phyloP scores from a whole-genome alignment of 1,140 invertebrate genomes.

The Bursaphelenchus mucronatus region DNA sequence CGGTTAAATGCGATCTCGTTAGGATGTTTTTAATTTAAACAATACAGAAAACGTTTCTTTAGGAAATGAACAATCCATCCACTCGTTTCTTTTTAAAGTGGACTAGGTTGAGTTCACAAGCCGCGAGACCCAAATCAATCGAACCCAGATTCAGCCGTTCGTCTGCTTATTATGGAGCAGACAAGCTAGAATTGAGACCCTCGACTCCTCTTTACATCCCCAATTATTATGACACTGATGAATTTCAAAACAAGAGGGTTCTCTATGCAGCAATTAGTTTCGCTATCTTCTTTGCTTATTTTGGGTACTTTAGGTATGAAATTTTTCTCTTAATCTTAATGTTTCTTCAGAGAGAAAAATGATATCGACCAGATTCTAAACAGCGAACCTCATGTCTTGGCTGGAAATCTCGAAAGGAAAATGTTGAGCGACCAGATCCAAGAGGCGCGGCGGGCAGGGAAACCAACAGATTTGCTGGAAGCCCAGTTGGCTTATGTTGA shows the following conservation, averaged over 20 bases:
- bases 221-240: slow-evolving; percentile 44
- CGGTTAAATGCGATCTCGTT: not conserved
- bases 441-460: slow-evolving; percentile 31
- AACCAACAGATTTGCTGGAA: slow-evolving; percentile 43
- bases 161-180: slow-evolving; percentile 36
- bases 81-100: not conserved
- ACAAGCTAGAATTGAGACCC: not conserved
- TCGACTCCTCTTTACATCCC: slow-evolving; percentile 19
- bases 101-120: slow-evolving; percentile 5
- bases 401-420: slow-evolving; percentile 43
- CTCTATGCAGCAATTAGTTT: slow-evolving; percentile 20
- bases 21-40: not conserved
- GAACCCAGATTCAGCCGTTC: slow-evolving; percentile 44
- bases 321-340: slow-evolving; percentile 6
- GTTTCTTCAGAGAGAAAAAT: slow-evolving; percentile 24
- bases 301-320: slow-evolving; percentile 40
- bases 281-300: slow-evolving; percentile 28
- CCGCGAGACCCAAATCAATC: not conserved
- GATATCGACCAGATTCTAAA: slow-evolving; percentile 50
- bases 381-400: slow-evolving; percentile 44
- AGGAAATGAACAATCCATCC: slow-evolving; percentile 12
- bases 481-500: slow-evolving; percentile 52
- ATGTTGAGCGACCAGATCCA: slow-evolving; percentile 48
- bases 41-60: slow-evolving; percentile 21
- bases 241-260: slow-evolving; percentile 37